A percentile compares a stretch with the other conserved stretches of the same genome.
Conservation (phyloP, 1,140 invertebrate species). For the Leptopilina clavipes region DNA sequence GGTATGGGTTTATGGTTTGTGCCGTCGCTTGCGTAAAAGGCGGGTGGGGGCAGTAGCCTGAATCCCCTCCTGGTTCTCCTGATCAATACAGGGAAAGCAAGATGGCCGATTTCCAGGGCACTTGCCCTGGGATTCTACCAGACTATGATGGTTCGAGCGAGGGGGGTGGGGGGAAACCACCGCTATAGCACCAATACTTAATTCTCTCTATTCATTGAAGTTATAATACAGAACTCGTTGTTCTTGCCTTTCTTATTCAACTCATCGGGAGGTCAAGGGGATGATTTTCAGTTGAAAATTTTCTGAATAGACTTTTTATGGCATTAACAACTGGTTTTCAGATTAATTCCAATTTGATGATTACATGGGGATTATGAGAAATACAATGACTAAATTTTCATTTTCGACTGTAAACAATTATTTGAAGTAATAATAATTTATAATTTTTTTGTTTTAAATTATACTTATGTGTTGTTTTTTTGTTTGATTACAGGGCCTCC, state of each 20-base stretch:
- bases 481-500: conserved; percentile 80
- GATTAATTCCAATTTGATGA: too few species aligned
- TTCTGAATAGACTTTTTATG: too few species aligned
- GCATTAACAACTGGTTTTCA: too few species aligned
- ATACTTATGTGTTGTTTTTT: conserved; percentile 46
- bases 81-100: conserved; percentile 75
- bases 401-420: too few species aligned
- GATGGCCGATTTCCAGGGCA: conserved; percentile 74
- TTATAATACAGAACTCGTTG: background rate
- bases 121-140: conserved; percentile 69
- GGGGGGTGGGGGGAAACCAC: conserved; percentile 35
- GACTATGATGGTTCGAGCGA: conserved; percentile 57
- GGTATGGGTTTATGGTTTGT: conserved; percentile 27
- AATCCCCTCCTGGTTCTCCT: conserved; percentile 60
- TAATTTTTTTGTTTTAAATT: background rate
- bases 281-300: background rate
- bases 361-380: too few species aligned
- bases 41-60: conserved; percentile 52
- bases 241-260: conserved; percentile 10
- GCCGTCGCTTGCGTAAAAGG: conserved; percentile 44
- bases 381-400: background rate
- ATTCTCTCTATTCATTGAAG: conserved; percentile 13
- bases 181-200: conserved; percentile 32
- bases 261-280: background rate
- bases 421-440: too few species aligned